phyloP scores from a whole-genome alignment of 1,140 invertebrate species.

The Caenorhabditis inopinata region DNA sequence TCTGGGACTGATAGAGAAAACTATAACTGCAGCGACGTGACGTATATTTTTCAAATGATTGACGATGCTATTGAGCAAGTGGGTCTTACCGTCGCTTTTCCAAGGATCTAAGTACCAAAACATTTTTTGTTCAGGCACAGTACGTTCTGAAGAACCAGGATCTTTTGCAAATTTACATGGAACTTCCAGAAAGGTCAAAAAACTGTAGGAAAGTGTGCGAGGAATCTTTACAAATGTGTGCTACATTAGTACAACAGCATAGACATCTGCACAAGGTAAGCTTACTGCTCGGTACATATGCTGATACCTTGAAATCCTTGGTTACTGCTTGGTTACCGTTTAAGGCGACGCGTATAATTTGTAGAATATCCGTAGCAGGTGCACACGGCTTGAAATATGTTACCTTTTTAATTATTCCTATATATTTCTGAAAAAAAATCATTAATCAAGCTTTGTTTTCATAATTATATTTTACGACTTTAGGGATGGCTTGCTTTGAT shows the following conservation, averaged over 20 bases:
- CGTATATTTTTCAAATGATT: conserved; percentile 19
- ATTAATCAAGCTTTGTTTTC: too few relatives aligned
- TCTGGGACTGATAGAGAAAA: neutral
- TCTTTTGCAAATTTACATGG: neutral
- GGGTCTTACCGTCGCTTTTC: too few relatives aligned
- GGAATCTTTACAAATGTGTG: neutral
- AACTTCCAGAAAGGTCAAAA: neutral
- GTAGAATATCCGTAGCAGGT: too few relatives aligned
- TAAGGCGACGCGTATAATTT: too few relatives aligned
- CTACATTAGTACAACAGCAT: neutral
- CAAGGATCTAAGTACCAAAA: neutral
- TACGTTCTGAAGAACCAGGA: neutral
- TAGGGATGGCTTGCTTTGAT: neutral
- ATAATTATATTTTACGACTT: neutral
- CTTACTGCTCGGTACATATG: too few relatives aligned
- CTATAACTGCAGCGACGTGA: conserved; percentile 2
- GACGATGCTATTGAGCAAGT: conserved; percentile 16
- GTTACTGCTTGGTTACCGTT: too few relatives aligned
- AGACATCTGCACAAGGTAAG: neutral
- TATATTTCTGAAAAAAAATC: too few relatives aligned
- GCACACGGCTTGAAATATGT: too few relatives aligned
- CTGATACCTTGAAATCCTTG: too few relatives aligned
- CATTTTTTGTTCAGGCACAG: neutral
- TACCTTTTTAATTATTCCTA: too few relatives aligned
- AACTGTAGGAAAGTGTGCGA: neutral